These are phyloP conservation scores for Myotis planiceps DNA, from an alignment of 2,797 vertebrate species.

Conservation along the genomic window DNA sequence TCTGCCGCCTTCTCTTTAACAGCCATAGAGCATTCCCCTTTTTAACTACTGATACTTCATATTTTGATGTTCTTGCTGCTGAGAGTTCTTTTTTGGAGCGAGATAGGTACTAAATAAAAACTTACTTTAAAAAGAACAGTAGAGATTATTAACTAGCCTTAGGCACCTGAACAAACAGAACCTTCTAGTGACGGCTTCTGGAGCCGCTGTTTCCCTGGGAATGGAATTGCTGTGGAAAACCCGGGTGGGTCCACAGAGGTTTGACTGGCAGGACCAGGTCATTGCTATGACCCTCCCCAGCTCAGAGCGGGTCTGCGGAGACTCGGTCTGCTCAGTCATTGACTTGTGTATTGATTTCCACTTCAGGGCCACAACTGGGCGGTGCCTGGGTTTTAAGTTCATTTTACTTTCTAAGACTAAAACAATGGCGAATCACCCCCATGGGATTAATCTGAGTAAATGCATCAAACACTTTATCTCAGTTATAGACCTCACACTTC, in stretches of 20 bases:
- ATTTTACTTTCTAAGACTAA: slow-evolving; percentile 25
- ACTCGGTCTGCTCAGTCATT: neutral
- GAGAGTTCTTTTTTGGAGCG: neutral
- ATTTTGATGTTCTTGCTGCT: neutral
- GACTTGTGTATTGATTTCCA: slow-evolving; percentile 14
- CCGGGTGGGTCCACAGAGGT: neutral
- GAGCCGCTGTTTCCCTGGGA: slow-evolving; percentile 62
- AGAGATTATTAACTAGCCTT: neutral
- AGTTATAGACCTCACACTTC: neutral
- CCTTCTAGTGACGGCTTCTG: slow-evolving; percentile 40
- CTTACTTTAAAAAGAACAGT: neutral
- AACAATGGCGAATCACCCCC: neutral
- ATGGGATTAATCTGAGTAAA: neutral
- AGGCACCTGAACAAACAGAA: neutral
- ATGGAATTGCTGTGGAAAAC: slow-evolving; percentile 66
- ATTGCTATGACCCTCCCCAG: neutral
- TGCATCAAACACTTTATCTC: neutral
- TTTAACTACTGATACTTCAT: neutral
- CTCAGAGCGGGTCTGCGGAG: neutral
- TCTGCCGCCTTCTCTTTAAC: neutral
- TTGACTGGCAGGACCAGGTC: neutral
- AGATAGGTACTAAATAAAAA: neutral
- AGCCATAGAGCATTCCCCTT: neutral
- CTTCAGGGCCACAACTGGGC: neutral
- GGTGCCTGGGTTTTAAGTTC: neutral